Base-by-base conservation (phyloP, 2,113 vertebrate species). In the Aphyosemion australe region DNA sequence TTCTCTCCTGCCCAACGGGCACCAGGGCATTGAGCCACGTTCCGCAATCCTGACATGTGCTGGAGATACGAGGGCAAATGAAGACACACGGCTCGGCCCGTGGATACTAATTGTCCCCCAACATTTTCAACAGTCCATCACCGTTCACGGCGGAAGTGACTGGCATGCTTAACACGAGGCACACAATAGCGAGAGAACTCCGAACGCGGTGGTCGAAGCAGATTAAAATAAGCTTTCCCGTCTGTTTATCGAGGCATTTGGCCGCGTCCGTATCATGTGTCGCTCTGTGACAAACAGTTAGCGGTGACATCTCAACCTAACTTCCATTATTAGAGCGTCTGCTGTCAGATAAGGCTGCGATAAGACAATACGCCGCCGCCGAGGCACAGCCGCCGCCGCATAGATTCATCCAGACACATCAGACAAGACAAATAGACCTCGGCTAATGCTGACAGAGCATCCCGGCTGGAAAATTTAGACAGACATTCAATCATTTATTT, bases 391-490 rank as follows among this genome's bases (percentile, higher is more conserved):
- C 56, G 74, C 72, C 56, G 74, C 62, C 15, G 10, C 69, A 62
- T 19, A 60, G 79, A 83, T 77, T 76, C 68, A 73, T 47, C 69
- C 69, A 80, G 83, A 84, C 80, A 84, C 69, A 86, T 87, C 85
- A 84, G 85, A 87, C 83, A 88, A 87, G 85, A 92, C 83, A 88
- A 92, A 89, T 85, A 86, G 87, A 87, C 69, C 82, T 65, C 32
- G 34, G 72, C 80, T 88, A 79, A 76, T 84, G 78, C 84, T 86
- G 85, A 87, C 82, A 64, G 83, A 87, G 88, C 79, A 71, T 41
- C 66, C 55, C 31, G 68, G 73, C 57, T 67, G 74, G 77, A 79
- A 80, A 82, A 85, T 83, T 62, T 82, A 82, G 84, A 86, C 82
- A 61, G 72, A 64, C 80, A 83, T 89, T 89, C 85, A 87, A 88